phyloP scores from a whole-genome alignment of 2,888 invertebrate species.

The Eudemis profundana region DNA sequence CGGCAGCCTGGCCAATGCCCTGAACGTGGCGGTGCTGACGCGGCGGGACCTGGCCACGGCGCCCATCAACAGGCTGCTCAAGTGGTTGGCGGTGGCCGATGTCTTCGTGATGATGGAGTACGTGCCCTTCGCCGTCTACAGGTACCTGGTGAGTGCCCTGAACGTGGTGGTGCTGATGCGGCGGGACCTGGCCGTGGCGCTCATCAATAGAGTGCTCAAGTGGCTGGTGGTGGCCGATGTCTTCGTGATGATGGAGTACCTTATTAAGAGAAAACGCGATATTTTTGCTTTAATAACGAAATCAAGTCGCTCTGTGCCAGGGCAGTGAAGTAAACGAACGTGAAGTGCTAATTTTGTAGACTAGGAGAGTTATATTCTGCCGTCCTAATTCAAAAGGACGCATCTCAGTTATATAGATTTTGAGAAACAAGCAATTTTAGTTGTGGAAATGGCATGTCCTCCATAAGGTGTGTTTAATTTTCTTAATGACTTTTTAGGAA shows the following conservation, averaged over 20 bases:
- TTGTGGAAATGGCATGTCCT: too few relatives aligned
- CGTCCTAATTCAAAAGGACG: too few relatives aligned
- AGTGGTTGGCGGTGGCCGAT: constrained; percentile 94
- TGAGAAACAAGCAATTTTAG: too few relatives aligned
- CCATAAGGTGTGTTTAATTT: too few relatives aligned
- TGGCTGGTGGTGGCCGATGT: constrained; percentile 95
- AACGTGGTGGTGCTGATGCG: constrained; percentile 87
- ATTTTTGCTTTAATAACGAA: too few relatives aligned
- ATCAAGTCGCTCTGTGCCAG: too few relatives aligned
- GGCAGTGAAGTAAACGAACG: too few relatives aligned
- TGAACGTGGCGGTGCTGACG: constrained; percentile 92
- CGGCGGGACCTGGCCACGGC: constrained; percentile 89
- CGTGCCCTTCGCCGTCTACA: constrained; percentile 77
- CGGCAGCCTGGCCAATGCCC: constrained; percentile 93
- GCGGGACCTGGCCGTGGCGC: constrained; percentile 90
- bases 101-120: constrained; percentile 94
- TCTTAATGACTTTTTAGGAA: too few relatives aligned
- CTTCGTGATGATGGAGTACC: constrained; percentile 93
- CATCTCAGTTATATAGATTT: too few relatives aligned
- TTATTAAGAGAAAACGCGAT: too few relatives aligned
- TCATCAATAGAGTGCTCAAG: constrained; percentile 94
- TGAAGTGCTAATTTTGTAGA: too few relatives aligned
- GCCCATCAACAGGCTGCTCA: constrained; percentile 94
- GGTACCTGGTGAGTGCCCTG: constrained; percentile 71
- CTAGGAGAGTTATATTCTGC: too few relatives aligned